These are phyloP conservation scores for Esperia sulphurella DNA, from an alignment of 2,888 invertebrate species.

Conservation along the genomic window DNA sequence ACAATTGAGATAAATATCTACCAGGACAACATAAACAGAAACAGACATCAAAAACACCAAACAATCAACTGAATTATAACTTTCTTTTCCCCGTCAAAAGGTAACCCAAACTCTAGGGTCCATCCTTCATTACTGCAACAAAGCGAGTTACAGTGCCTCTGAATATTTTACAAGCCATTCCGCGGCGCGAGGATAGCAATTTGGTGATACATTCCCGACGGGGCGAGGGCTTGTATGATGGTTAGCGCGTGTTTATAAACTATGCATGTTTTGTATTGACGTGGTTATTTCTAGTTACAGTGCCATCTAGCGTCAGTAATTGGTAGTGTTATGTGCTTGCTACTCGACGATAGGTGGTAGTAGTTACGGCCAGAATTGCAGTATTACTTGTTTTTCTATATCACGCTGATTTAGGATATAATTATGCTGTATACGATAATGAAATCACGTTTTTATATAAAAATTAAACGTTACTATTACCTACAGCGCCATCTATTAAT, in stretches of 20 bases:
- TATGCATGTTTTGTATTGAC: slow-evolving; percentile 66
- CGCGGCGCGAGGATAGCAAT: slow-evolving; percentile 54
- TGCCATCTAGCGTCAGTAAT: slow-evolving; percentile 43
- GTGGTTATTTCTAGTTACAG: slow-evolving; percentile 32
- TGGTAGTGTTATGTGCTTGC: slow-evolving; percentile 14
- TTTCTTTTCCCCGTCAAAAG: neutral
- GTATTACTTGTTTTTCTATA: too few species aligned
- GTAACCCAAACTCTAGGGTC: neutral
- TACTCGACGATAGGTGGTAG: slow-evolving; percentile 36
- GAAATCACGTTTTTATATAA: too few species aligned
- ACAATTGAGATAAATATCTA: too few species aligned
- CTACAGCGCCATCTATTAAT: neutral
- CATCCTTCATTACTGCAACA: slow-evolving; percentile 65
- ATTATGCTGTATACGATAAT: too few species aligned
- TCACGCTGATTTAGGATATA: too few species aligned
- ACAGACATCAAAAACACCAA: neutral
- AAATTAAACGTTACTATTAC: neutral
- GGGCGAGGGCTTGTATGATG: slow-evolving; percentile 55
- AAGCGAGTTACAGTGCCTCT: slow-evolving; percentile 64
- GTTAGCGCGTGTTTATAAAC: slow-evolving; percentile 45
- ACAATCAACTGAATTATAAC: neutral
- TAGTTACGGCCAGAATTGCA: too few species aligned
- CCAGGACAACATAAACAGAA: neutral
- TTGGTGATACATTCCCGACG: slow-evolving; percentile 59
- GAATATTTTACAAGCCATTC: slow-evolving; percentile 71